Conservation (phyloP, 30 jellyfish, hydroid and myxozoan genomes). For the Clytia hemisphaerica region DNA sequence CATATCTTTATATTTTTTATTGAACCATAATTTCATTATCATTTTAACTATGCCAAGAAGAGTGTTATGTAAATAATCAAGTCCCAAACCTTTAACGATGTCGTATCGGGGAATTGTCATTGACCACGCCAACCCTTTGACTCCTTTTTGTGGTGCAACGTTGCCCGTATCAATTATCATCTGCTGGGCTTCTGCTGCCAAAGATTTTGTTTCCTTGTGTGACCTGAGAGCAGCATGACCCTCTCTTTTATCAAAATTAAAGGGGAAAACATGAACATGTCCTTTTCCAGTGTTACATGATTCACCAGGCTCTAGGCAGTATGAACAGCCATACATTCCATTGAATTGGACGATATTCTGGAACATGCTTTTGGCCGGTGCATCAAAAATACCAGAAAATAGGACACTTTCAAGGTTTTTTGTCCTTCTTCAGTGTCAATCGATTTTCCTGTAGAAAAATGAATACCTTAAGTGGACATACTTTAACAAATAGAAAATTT, state of each 20-base stretch:
- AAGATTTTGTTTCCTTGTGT: neutral
- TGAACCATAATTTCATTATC: constrained; percentile 27
- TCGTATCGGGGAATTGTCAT: constrained; percentile 5
- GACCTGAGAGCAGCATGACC: neutral
- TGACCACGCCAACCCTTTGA: neutral
- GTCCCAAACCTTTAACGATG: constrained; percentile 10
- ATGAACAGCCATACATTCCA: no score
- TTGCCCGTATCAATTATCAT: neutral
- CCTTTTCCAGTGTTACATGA: no score
- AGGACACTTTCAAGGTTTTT: no score
- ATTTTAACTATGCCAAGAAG: constrained; percentile 32
- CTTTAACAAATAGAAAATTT: no score
- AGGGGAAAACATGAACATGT: neutral
- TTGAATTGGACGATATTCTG: no score
- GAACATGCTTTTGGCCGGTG: no score
- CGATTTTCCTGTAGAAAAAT: no score
- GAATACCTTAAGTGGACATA: no score
- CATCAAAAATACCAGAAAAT: no score
- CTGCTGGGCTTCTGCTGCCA: neutral
- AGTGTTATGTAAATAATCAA: constrained; percentile 19
- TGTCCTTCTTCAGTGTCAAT: no score
- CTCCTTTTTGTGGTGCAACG: neutral
- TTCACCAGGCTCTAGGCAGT: no score
- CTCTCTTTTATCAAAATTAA: no score
- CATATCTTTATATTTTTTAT: neutral